Percentiles rank a stretch among this genome's conserved stretches.
Conservation (phyloP, 2,797 vertebrate genomes). For the Sebastes vulpes region DNA sequence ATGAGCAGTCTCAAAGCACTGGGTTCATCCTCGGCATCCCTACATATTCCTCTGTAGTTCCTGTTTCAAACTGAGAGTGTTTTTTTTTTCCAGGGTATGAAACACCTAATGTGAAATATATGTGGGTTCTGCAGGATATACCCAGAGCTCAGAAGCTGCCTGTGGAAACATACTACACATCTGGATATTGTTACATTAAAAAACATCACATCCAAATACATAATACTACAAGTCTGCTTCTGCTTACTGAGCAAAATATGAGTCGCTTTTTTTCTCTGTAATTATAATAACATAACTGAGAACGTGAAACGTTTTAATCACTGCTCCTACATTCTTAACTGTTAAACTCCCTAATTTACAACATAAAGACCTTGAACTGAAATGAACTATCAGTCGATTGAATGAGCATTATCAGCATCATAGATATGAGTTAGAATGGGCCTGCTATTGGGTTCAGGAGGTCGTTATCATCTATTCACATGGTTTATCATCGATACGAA, state of each 20-base stretch:
- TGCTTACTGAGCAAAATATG: constrained; percentile 7
- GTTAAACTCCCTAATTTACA: not conserved
- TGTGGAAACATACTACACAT: constrained; percentile 39
- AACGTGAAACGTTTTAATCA: not conserved
- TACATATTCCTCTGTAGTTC: constrained; percentile 11
- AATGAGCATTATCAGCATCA: not conserved
- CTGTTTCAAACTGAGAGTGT: constrained; percentile 10
- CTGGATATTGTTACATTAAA: constrained; percentile 29
- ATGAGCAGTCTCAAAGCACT: not conserved
- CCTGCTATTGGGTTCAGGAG: not conserved
- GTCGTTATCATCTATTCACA: not conserved
- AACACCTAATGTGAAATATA: constrained; percentile 22
- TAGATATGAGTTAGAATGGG: not conserved
- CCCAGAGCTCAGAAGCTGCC: not conserved
- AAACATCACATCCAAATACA: constrained; percentile 17
- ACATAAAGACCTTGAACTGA: not conserved
- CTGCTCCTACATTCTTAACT: not conserved
- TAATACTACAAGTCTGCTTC: constrained; percentile 15
- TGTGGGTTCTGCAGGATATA: constrained; percentile 6
- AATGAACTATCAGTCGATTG: not conserved
- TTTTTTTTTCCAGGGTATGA: constrained; percentile 13
- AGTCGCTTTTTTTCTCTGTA: not conserved
- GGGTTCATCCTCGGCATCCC: not conserved
- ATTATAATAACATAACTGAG: not conserved
- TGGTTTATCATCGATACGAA: not conserved